phyloP scores from a whole-genome alignment of 2,113 vertebrate species.

The Collichthys lucidus region DNA sequence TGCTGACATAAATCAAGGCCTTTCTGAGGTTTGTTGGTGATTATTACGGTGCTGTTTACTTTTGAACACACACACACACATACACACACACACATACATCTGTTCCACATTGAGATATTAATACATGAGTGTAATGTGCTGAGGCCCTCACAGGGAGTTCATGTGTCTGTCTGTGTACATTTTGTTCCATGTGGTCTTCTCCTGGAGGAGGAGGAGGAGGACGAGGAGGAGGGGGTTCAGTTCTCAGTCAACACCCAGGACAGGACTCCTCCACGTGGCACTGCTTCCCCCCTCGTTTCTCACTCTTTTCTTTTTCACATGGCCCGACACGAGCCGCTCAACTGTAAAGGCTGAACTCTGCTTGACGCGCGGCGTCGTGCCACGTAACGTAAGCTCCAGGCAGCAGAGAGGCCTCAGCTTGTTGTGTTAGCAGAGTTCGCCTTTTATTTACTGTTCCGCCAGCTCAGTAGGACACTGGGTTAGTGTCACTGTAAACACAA shows the following conservation, averaged over 20 bases:
- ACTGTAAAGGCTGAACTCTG: background rate
- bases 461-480: conserved; percentile 54
- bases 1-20: conserved; percentile 37
- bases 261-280: conserved; percentile 66
- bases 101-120: conserved; percentile 69
- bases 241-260: conserved; percentile 29
- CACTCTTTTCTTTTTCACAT: conserved; percentile 50
- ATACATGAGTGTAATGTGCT: conserved; percentile 7
- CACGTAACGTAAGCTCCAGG: background rate
- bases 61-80: too few species aligned
- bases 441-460: conserved; percentile 15
- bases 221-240: background rate
- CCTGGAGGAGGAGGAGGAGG: background rate
- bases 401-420: background rate
- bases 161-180: conserved; percentile 62
- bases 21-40: conserved; percentile 51
- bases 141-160: conserved; percentile 19
- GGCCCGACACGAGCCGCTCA: conserved; percentile 32
- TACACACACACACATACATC: conserved; percentile 62
- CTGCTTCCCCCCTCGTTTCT: conserved; percentile 2
- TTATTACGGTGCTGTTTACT: conserved; percentile 43
- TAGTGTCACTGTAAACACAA: conserved; percentile 49
- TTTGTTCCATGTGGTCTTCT: conserved; percentile 62
- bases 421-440: background rate
- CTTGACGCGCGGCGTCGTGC: background rate